phyloP scores from a whole-genome alignment of 2,113 vertebrate genomes.

The Zosterops hypoxanthus region DNA sequence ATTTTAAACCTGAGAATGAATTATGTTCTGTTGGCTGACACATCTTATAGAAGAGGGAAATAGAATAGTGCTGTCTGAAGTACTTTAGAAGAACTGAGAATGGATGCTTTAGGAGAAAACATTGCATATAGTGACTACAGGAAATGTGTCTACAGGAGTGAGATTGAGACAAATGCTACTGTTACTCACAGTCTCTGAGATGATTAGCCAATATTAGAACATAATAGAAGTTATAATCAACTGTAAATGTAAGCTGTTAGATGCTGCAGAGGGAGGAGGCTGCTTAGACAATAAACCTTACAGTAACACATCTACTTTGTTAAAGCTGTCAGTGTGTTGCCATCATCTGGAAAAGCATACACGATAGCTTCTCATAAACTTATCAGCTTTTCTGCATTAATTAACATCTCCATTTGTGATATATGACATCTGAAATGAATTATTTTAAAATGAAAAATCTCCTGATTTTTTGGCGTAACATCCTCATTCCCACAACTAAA shows the following conservation, averaged over 20 bases:
- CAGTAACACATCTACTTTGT: neutral
- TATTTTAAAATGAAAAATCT: neutral
- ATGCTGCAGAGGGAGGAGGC: neutral
- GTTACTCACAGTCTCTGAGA: neutral
- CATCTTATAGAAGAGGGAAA: neutral
- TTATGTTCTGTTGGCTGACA: neutral
- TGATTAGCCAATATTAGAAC: neutral
- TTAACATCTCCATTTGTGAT: neutral
- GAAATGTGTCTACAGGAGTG: neutral
- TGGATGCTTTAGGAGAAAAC: neutral
- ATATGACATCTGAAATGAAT: neutral
- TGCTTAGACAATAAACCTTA: neutral
- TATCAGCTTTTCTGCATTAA: neutral
- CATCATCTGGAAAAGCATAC: neutral
- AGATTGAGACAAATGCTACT: neutral
- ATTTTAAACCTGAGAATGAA: neutral
- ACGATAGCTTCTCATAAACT: neutral
- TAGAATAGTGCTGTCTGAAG: neutral
- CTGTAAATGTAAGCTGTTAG: neutral
- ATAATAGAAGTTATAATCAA: neutral
- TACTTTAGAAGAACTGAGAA: neutral
- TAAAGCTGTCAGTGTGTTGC: neutral
- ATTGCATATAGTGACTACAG: neutral
- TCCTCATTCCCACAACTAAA: neutral
- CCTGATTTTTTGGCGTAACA: neutral